Base-by-base conservation (phyloP, 1,140 invertebrate genomes). In the Epicauta chinensis region DNA sequence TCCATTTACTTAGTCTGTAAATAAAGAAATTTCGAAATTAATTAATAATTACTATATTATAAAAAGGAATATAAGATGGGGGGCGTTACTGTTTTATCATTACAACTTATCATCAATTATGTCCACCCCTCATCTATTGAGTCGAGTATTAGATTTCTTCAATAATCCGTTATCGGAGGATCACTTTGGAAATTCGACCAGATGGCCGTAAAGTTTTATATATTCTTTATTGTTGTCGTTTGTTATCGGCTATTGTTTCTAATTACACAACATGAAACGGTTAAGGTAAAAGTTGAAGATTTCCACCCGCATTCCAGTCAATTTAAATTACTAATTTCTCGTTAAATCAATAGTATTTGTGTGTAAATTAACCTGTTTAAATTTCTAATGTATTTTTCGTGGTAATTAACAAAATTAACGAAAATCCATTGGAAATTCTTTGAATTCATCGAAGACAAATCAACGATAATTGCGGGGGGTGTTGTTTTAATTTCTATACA, bases 1-100 rank as follows among this genome's bases (percentile, higher is more conserved):
- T 65, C 63, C 63, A 65, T 65, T 61, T 65, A 63, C 53, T 59
- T 61, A 63, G 51, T 61, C 63, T 65, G 63, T 38, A 61, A 59
- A 55, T 58, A 39, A 39, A 47, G 54, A 39, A 29, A 14, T 10
- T 16, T n/a, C 40, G 3, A 7, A n/a, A 34, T 34, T 34, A 34
- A 34, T n/a, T 11, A 6, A 6, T 34, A 41, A 50, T 11, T 40
- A 40, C 35, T 29, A 50, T 30, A n/a, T n/a, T n/a, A 37, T 17
- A 44, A n/a, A 52, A 14, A 12, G 35, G 9, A 39, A 31, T 31
- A 39, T 39, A 34, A 53, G 37, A 46, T 44, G 42, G 38, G 30
- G 40, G 32, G 23, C 23, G 23, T 23, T 23, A 23, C 7, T 23
- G 23, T 23, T 23, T n/a, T 23, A 23, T 23, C 23, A 7, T 3